Evolutionary conservation across 2,797 vertebrate genomes (phyloP).

Genomic region (Xiphorhynchus erythropygius): DNA sequence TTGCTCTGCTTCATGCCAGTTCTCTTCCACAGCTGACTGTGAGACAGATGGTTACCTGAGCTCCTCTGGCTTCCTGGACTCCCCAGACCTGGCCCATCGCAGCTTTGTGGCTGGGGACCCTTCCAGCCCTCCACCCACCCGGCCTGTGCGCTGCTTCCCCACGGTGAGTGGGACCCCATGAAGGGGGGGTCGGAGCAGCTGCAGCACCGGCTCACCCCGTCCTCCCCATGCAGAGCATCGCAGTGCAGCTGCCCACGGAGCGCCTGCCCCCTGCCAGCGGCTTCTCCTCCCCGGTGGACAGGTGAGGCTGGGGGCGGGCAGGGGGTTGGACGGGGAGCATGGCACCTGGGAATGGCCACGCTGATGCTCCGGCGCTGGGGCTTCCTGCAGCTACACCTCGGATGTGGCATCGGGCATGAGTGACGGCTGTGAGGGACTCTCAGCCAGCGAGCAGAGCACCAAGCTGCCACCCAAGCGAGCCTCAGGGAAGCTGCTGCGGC

Average conservation of each 20-base stretch:
- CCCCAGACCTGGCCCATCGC: slow-evolving; percentile 72
- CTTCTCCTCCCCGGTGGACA: slow-evolving; percentile 89
- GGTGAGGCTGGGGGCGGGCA: slow-evolving; percentile 34
- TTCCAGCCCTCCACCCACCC: slow-evolving; percentile 53
- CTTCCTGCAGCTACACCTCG: slow-evolving; percentile 81
- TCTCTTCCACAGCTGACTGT: slow-evolving; percentile 85
- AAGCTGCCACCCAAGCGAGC: slow-evolving; percentile 71
- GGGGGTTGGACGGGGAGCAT: not conserved
- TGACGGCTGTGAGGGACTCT: slow-evolving; percentile 84
- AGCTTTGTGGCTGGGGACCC: slow-evolving; percentile 16
- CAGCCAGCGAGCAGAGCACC: slow-evolving; percentile 71
- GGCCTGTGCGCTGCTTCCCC: slow-evolving; percentile 80
- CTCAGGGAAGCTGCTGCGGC: slow-evolving; percentile 80
- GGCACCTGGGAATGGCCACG: fast-evolving
- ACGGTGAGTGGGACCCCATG: slow-evolving; percentile 77
- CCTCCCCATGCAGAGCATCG: slow-evolving; percentile 82
- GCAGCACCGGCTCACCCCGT: not conserved
- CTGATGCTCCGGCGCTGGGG: not conserved
- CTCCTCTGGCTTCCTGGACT: slow-evolving; percentile 89
- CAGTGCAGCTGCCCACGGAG: slow-evolving; percentile 80
- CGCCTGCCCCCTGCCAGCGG: slow-evolving; percentile 76
- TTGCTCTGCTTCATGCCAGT: not conserved
- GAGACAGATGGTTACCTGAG: slow-evolving; percentile 94
- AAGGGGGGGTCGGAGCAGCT: fast-evolving
- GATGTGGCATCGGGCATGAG: slow-evolving; percentile 89